phyloP scores from a whole-genome alignment of 2,888 invertebrate genomes.

The Timema cristinae region DNA sequence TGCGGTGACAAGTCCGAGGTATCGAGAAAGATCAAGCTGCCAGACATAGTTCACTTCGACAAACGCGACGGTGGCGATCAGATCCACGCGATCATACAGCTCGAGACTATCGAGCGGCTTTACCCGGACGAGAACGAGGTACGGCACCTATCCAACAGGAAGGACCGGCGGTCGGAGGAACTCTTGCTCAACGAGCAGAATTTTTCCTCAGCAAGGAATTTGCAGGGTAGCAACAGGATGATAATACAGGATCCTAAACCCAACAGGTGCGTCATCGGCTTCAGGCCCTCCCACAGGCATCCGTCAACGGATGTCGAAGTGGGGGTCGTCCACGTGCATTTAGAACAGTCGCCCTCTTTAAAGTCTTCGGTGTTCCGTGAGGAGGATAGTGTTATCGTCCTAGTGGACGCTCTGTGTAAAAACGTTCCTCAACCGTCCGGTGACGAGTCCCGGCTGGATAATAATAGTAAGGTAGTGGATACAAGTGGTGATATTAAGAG shows the following conservation, averaged over 20 bases:
- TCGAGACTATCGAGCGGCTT: constrained; percentile 16
- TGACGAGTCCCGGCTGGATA: too few relatives aligned
- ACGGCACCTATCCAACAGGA: constrained; percentile 22
- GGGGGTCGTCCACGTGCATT: too few relatives aligned
- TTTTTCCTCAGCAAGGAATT: constrained; percentile 11
- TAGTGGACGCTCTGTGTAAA: too few relatives aligned
- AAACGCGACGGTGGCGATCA: constrained; percentile 6
- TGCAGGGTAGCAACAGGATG: constrained; percentile 17
- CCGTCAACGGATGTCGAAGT: too few relatives aligned
- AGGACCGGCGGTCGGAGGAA: constrained; percentile 19
- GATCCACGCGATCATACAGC: constrained; percentile 15
- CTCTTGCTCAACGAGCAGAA: constrained; percentile 25
- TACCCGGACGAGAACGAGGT: constrained; percentile 26
- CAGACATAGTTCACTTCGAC: constrained; percentile 5
- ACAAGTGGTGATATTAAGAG: too few relatives aligned
- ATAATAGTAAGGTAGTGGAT: too few relatives aligned
- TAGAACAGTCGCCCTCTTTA: too few relatives aligned
- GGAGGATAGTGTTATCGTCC: too few relatives aligned
- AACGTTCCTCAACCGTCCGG: too few relatives aligned
- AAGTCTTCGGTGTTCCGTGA: too few relatives aligned
- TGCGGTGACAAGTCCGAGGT: neutral
- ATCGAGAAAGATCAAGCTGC: constrained; percentile 1
- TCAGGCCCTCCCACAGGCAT: too few relatives aligned
- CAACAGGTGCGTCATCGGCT: too few relatives aligned
- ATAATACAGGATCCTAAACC: neutral